Evolutionary conservation across 2,797 vertebrate species (phyloP), one percentile per base, ranked within the genome.

Genomic region (Myioborus melanocephalus): DNA sequence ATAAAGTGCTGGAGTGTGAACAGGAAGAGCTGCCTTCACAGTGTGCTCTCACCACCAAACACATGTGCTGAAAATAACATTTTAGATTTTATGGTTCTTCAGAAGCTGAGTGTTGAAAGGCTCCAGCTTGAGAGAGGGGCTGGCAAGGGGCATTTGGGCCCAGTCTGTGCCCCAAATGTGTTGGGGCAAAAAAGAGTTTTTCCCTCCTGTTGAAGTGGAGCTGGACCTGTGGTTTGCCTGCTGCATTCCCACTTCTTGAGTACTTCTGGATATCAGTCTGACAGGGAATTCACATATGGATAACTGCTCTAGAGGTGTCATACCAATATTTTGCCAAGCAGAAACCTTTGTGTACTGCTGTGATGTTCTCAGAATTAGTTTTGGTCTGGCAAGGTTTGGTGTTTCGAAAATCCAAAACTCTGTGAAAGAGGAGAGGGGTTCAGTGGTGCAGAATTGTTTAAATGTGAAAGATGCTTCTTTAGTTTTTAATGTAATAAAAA

Each of bases 11-110:
- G 89, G 78, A 90, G 87, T 8, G 57, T 86, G 63, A 86, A 72
- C 90, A 94, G 87, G 87, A 93, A 93, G 87, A 61, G 81, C 82
- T 94, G 78, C 81, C 44, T 82, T 89, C 46, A 20, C 47, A 39
- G 50, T 27, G 0, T n/a, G 59, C 56, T 59, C 66, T 82, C 39
- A 34, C 65, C 41, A 22, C 61, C 0, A 0, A 59, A 37, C 30
- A 17, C 55, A 7, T 64, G 22, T 39, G 2, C 84, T 68, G 87
- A 57, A 68, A 87, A 28, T 28, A 65, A 32, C 37, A 18, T 59
- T 44, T 41, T 14, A 11, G 44, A 11, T 53, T 47, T 77, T 23
- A 8, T 12, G 44, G 21, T 19, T 32, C 34, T 19, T 78, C 64
- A 47, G 2, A 68, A 71, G 57, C 32, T 1, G 8, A 22, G 20